A percentile compares a stretch with the other conserved stretches of the same genome.
phyloP scores from a whole-genome alignment of 2,113 vertebrate genomes.

The Naja naja region DNA sequence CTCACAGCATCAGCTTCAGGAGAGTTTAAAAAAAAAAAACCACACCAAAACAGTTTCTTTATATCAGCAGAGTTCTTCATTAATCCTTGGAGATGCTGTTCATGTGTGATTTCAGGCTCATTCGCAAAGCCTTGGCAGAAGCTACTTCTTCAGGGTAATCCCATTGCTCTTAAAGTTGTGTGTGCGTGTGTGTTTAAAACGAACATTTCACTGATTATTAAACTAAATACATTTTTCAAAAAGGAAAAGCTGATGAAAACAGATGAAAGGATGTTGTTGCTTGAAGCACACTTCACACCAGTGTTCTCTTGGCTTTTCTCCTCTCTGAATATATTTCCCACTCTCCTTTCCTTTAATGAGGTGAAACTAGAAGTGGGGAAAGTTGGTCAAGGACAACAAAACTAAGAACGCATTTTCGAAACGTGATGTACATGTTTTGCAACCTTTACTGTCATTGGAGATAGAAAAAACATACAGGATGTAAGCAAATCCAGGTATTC shows the following conservation, averaged over 20 bases:
- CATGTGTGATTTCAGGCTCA: fast-evolving
- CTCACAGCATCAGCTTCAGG: not conserved
- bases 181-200: slow-evolving; percentile 3
- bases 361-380: slow-evolving; percentile 11
- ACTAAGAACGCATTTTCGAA: slow-evolving; percentile 16
- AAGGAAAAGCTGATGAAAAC: slow-evolving; percentile 34
- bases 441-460: not conserved
- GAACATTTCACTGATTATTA: slow-evolving; percentile 37
- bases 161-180: not conserved
- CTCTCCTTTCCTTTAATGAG: slow-evolving; percentile 35
- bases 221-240: slow-evolving; percentile 23
- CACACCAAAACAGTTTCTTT: not conserved
- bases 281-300: slow-evolving; percentile 51
- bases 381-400: slow-evolving; percentile 35
- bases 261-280: slow-evolving; percentile 44
- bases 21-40: not conserved
- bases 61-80: fast-evolving
- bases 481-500: not conserved
- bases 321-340: not conserved
- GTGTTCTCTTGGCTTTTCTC: slow-evolving; percentile 17
- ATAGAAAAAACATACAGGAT: not conserved
- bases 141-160: slow-evolving; percentile 34
- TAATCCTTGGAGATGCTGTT: slow-evolving; percentile 9
- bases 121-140: slow-evolving; percentile 20
- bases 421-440: not conserved